These are phyloP conservation scores for Zootoca vivipara DNA, from an alignment of 2,113 vertebrate genomes.

Conservation along the genomic window DNA sequence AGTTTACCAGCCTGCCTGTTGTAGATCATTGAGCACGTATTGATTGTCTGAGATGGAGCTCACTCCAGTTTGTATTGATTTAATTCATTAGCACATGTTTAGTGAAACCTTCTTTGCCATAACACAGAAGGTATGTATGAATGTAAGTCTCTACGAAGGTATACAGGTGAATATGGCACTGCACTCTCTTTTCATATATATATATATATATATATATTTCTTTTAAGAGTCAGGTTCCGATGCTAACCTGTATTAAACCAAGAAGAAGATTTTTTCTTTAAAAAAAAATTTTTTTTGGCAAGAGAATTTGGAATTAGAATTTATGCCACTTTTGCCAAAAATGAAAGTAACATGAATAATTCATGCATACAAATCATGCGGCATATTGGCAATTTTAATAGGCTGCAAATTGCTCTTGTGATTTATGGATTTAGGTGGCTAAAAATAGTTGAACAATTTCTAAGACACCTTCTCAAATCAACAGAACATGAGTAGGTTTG, in stretches of 20 bases:
- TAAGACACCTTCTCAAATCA: conserved; percentile 72
- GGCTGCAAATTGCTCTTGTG: conserved; percentile 64
- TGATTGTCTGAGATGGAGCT: conserved; percentile 67
- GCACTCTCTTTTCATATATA: neutral
- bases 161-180: neutral
- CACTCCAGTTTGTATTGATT: conserved; percentile 66
- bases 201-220: conserved; percentile 4
- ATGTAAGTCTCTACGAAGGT: conserved; percentile 36
- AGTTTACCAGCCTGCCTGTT: conserved; percentile 71
- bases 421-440: conserved; percentile 69
- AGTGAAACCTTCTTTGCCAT: conserved; percentile 42
- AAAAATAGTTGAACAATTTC: conserved; percentile 76
- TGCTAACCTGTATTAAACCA: conserved; percentile 41
- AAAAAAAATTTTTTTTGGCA: conserved; percentile 26
- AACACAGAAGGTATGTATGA: conserved; percentile 23
- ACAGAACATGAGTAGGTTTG: conserved; percentile 77
- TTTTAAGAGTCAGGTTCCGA: conserved; percentile 16
- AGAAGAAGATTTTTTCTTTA: conserved; percentile 2
- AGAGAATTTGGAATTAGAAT: conserved; percentile 9
- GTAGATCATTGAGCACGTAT: conserved; percentile 67
- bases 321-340: conserved; percentile 43
- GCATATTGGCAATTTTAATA: conserved; percentile 61
- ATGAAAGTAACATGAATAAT: conserved; percentile 66
- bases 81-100: conserved; percentile 69
- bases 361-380: conserved; percentile 61